Percentiles rank a stretch among this genome's conserved stretches.
phyloP scores from a whole-genome alignment of 2,888 invertebrate species.

The Xylota segnis region DNA sequence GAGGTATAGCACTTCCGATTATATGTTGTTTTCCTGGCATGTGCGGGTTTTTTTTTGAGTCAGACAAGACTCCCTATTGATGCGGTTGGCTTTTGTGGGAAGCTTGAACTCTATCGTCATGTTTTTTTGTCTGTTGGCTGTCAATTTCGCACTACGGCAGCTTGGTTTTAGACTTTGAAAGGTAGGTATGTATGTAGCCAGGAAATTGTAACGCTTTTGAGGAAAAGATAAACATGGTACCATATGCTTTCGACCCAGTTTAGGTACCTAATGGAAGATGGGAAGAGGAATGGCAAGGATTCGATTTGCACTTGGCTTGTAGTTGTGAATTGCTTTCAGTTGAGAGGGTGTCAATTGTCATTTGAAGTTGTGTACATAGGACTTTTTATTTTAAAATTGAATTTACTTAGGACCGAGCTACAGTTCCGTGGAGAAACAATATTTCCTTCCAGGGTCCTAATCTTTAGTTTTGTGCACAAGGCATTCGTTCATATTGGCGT shows the following conservation, averaged over 20 bases:
- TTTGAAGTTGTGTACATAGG: no score
- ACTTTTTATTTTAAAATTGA: no score
- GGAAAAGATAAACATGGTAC: neutral
- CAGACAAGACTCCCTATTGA: neutral
- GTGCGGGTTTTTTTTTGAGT: neutral
- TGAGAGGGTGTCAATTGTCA: no score
- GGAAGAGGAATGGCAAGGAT: no score
- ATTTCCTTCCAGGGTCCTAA: no score
- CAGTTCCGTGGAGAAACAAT: no score
- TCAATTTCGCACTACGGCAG: neutral
- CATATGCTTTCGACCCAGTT: neutral
- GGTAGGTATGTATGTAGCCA: neutral
- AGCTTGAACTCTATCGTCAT: neutral
- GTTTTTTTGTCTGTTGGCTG: neutral
- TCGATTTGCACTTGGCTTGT: no score
- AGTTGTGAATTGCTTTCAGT: no score
- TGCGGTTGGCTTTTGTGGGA: constrained; percentile 23
- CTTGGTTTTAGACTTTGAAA: neutral
- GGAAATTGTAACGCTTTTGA: constrained; percentile 8
- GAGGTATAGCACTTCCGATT: constrained; percentile 26
- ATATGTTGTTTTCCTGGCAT: constrained; percentile 7
- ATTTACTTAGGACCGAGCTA: no score
- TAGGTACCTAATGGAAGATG: neutral
- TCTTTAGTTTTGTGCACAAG: no score
- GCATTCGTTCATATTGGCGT: no score